Evolutionary conservation across 2,888 invertebrate species (phyloP).

Genomic region (Sphaerophoria taeniata): DNA sequence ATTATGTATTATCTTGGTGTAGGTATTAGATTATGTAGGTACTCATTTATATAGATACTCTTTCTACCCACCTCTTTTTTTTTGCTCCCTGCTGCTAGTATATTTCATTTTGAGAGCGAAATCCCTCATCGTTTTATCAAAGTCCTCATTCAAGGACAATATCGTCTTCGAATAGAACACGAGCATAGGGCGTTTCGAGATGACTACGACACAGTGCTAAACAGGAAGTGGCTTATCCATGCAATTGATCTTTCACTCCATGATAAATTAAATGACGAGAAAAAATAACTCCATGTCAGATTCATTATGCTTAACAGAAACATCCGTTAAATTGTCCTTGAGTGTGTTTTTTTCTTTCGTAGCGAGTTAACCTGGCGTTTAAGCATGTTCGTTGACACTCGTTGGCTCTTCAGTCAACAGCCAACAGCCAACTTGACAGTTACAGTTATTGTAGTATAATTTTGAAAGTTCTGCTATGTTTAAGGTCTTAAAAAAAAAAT

Average conservation of each 20-base stretch:
- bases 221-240: slow-evolving; percentile 30
- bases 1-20: slow-evolving; percentile 51
- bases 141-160: slow-evolving; percentile 14
- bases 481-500: neutral
- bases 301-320: neutral
- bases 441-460: neutral
- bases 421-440: neutral
- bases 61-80: neutral
- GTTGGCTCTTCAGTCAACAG: neutral
- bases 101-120: slow-evolving; percentile 12
- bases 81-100: neutral
- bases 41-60: neutral
- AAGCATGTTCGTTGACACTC: slow-evolving; percentile 27
- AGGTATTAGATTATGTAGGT: slow-evolving; percentile 43
- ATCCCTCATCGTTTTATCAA: slow-evolving; percentile 17
- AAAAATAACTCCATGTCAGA: slow-evolving; percentile 10
- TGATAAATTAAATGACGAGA: neutral
- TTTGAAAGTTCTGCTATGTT: neutral
- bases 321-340: slow-evolving; percentile 21
- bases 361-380: slow-evolving; percentile 2
- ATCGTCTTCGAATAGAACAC: slow-evolving; percentile 27
- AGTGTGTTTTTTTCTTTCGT: neutral
- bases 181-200: neutral
- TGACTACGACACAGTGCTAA: neutral
- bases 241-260: slow-evolving; percentile 33